phyloP scores from a whole-genome alignment of 23 tunicate species.

The Trididemnum nubilum region DNA sequence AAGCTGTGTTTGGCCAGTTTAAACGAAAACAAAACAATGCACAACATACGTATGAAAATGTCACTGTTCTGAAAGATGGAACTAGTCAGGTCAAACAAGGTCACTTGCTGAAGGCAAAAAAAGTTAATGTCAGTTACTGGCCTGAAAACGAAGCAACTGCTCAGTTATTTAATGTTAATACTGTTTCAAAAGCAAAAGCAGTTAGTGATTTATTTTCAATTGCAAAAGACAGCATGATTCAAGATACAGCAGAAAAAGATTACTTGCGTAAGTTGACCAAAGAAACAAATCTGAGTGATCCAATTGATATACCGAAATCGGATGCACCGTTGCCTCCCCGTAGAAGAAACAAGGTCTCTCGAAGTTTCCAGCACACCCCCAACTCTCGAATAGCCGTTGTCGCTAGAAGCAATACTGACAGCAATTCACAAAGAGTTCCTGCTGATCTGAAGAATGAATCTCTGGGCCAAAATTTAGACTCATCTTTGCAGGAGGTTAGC shows the following conservation, averaged over 20 bases:
- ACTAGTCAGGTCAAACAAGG: neutral
- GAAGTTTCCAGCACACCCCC: neutral
- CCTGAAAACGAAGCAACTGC: slow-evolving; percentile 79
- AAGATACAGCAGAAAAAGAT: neutral
- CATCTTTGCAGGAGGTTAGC: neutral
- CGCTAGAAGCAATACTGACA: too few species aligned
- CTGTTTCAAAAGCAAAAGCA: neutral
- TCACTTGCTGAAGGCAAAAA: slow-evolving; percentile 55
- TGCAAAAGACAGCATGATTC: neutral
- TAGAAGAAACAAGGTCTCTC: neutral
- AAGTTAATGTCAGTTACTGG: slow-evolving; percentile 81
- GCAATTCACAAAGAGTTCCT: too few species aligned
- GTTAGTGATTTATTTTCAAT: neutral
- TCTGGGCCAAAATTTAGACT: neutral
- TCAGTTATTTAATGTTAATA: slow-evolving; percentile 36
- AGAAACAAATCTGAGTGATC: slow-evolving; percentile 52
- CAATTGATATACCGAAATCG: neutral
- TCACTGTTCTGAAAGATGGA: neutral
- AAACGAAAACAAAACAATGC: neutral
- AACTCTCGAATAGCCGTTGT: neutral
- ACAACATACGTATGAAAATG: neutral
- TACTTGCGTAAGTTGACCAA: slow-evolving; percentile 9
- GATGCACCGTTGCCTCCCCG: neutral
- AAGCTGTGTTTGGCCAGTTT: too few species aligned
- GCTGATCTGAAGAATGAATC: too few species aligned